Base-by-base conservation (phyloP, 2,888 invertebrate species). In the Pecten maximus region DNA sequence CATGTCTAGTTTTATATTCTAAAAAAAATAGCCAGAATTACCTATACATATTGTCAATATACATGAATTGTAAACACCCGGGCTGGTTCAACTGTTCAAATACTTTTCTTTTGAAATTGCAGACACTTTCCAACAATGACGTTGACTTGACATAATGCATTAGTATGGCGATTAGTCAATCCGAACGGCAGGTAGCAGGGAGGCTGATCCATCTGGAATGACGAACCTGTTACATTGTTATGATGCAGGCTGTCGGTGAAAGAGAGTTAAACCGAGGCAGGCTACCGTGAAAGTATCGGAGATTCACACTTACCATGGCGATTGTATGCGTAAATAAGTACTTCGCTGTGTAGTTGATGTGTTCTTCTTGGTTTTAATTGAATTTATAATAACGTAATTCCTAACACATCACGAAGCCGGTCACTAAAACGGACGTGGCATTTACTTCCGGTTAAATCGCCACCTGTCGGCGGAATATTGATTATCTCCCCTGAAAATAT, bases 351-450 rank as follows among this genome's bases (percentile, higher is more conserved):
- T 19, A 10, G 28, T 35, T 74, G 19, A 12, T 35, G 74, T 74
- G 35, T 35, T 10, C 74, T 74, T 74, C 28, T 74, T 35, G 16
- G 54, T 15, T 35, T 74, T 74, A 74, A 74, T 35, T 74, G 35
- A 74, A 74, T 28, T 6, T 10, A 12, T 35, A 35, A 74, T 74
- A 60, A 74, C 74, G 74, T 74, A 74, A 74, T 74, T 35, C 10
- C 74, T 74, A 74, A 74, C 74, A 74, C 74, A 74, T 74, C 74
- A 74, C 74, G 74, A 74, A 74, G 35, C 74, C 74, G 74, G 74
- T 74, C 74, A 74, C 74, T 28, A 87, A 87, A 87, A 89, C 89
- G 89, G 87, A 89, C 89, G 89, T 89, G 89, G 89, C 89, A 89
- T 50, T 87, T 50, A 87, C 89, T 89, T 89, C 89, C 89, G 89